These are phyloP conservation scores for Octomys mimax DNA, from an alignment of 2,797 vertebrate species.

Conservation along the genomic window DNA sequence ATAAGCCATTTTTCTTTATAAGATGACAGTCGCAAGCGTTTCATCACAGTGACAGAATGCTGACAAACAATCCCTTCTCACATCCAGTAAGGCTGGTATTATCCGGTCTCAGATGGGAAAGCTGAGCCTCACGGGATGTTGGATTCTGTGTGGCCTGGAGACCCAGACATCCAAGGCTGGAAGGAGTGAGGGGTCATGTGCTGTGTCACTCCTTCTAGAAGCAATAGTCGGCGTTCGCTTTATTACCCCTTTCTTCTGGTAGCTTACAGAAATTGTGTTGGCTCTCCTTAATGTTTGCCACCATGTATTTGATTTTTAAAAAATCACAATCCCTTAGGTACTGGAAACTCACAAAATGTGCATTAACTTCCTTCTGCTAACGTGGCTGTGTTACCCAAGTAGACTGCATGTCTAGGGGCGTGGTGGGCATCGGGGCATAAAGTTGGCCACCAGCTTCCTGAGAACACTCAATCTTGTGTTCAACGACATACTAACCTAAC, in stretches of 20 bases:
- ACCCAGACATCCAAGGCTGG: neutral
- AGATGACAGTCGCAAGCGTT: neutral
- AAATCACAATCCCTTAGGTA: neutral
- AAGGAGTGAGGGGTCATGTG: neutral
- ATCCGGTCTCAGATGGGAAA: neutral
- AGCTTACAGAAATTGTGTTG: neutral
- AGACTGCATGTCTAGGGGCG: neutral
- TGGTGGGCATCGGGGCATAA: neutral
- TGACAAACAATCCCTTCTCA: neutral
- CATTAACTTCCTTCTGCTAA: neutral
- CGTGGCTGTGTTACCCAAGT: neutral
- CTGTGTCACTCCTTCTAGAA: neutral
- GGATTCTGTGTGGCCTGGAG: neutral
- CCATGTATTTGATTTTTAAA: neutral
- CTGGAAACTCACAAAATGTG: neutral
- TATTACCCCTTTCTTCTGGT: neutral
- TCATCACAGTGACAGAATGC: neutral
- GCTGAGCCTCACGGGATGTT: neutral
- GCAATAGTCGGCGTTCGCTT: neutral
- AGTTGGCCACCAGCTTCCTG: neutral
- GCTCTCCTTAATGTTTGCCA: neutral
- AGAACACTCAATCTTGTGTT: neutral
- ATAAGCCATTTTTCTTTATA: neutral
- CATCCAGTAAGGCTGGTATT: too few species aligned
- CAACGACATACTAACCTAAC: neutral